A percentile compares a stretch with the other conserved stretches of the same genome.
phyloP scores from a whole-genome alignment of 1,140 invertebrate genomes.

The Drosophila quadrilineata region DNA sequence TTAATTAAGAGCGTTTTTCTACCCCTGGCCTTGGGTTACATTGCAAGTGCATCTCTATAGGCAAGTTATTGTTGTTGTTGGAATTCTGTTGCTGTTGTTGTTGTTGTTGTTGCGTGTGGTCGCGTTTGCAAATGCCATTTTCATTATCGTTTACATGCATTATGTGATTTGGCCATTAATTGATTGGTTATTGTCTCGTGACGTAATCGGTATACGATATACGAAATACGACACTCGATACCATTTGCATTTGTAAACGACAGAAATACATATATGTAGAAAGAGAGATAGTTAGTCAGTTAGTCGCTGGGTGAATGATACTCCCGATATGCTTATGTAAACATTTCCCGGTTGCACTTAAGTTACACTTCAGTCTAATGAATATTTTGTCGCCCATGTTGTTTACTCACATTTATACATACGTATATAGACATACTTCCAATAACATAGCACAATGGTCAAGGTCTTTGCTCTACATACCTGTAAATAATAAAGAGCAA shows the following conservation, averaged over 20 bases:
- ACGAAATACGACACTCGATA: constrained; percentile 2
- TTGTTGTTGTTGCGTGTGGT: constrained; percentile 32
- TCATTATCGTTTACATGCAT: constrained; percentile 75
- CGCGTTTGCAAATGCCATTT: constrained; percentile 59
- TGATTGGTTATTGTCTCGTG: constrained; percentile 56
- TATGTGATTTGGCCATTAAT: constrained; percentile 74
- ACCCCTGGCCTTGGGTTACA: constrained; percentile 3
- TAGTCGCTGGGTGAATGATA: too few relatives aligned
- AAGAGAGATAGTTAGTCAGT: too few relatives aligned
- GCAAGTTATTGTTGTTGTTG: constrained; percentile 1
- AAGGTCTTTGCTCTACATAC: constrained; percentile 41
- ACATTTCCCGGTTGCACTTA: constrained; percentile 13
- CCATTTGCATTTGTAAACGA: too few relatives aligned
- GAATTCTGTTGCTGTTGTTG: constrained; percentile 6
- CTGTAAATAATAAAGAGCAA: constrained; percentile 40
- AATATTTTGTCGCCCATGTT: constrained; percentile 39
- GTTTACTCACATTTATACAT: constrained; percentile 70
- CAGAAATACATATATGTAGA: too few relatives aligned
- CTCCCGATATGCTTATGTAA: too few relatives aligned
- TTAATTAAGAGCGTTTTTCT: constrained; percentile 50
- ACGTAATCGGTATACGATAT: constrained; percentile 34
- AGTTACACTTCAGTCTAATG: constrained; percentile 36
- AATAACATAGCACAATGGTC: constrained; percentile 33
- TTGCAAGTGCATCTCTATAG: constrained; percentile 49
- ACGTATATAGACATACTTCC: too few relatives aligned